Evolutionary conservation across 2,888 invertebrate genomes (phyloP).

Genomic region (Hirtodrosophila duncani): DNA sequence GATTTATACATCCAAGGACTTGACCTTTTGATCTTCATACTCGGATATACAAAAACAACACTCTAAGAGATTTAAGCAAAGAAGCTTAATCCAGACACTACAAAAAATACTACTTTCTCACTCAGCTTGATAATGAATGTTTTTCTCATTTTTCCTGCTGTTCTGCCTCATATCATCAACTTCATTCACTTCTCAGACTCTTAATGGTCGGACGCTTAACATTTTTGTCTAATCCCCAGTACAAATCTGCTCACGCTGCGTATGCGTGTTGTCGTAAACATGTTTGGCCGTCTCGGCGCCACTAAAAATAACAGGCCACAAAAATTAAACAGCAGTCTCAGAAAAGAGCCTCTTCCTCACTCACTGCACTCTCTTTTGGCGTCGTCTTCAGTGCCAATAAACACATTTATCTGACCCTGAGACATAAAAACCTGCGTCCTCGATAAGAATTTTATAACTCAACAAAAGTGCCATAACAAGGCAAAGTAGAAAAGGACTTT

Average conservation of each 20-base stretch:
- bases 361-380: no score
- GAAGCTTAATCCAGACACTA: no score
- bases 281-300: constrained; percentile 20
- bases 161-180: background rate
- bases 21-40: no score
- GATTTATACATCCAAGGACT: no score
- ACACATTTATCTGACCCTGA: constrained; percentile 70
- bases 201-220: constrained; percentile 64
- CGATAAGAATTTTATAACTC: constrained; percentile 68
- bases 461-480: constrained; percentile 61
- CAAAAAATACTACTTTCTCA: no score
- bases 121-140: no score
- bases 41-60: no score
- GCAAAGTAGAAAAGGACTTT: constrained; percentile 1
- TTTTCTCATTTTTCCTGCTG: constrained; percentile 15
- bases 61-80: no score
- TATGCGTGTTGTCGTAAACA: constrained; percentile 62
- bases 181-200: constrained; percentile 40
- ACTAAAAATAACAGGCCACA: constrained; percentile 46
- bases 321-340: constrained; percentile 55
- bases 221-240: constrained; percentile 56
- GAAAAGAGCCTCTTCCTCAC: no score
- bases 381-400: no score
- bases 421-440: constrained; percentile 68
- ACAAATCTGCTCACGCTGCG: constrained; percentile 59